Evolutionary conservation across 1,140 invertebrate genomes (phyloP), one percentile per base, ranked within the genome.

Genomic region (Nixonia krombeini): DNA sequence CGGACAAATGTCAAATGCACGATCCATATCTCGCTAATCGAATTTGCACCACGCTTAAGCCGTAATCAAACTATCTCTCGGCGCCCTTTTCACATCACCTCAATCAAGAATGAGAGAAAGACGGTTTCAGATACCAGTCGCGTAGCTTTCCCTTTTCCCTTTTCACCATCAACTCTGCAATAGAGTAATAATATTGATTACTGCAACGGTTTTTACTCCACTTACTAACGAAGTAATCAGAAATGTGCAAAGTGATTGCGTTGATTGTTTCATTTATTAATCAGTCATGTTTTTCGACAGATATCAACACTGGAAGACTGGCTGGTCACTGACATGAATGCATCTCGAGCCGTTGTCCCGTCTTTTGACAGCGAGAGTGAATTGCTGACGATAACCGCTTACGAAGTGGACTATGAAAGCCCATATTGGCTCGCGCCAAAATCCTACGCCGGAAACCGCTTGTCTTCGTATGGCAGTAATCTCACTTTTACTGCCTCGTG

Each of bases 361-460:
- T 79, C 79, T 6, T 73, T 86, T 10, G 88, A 90, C 59, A 72
- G 75, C 5, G 88, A 89, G 13, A 86, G 82, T 9, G 87, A 87
- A 18, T 84, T 86, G 59, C 69, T 91, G 9, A 87, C 87, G 0
- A 86, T 91, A 33, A 87, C 86, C 16, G 87, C 89, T 67, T 89
- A 89, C 67, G 92, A 94, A 52, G 79, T 93, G 71, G 85, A 88
- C 0, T 89, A 90, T 73, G 90, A 92, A 68, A 89, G 90, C 35
- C 95, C 94, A 74, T 99, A 96, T 82, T 99, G 96, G 95, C 81
- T 91, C 50, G 94, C 94, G 17, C 96, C 95, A 2, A 78, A 88
- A 52, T 87, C 90, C 1, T 94, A 92, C 78, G 76, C 85, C 31
- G 93, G 92, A 1, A 93, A 94, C 76, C 89, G 90, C 59, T 77